These are phyloP conservation scores for Stigmatopora nigra DNA, from an alignment of 2,113 vertebrate genomes.

Conservation along the genomic window DNA sequence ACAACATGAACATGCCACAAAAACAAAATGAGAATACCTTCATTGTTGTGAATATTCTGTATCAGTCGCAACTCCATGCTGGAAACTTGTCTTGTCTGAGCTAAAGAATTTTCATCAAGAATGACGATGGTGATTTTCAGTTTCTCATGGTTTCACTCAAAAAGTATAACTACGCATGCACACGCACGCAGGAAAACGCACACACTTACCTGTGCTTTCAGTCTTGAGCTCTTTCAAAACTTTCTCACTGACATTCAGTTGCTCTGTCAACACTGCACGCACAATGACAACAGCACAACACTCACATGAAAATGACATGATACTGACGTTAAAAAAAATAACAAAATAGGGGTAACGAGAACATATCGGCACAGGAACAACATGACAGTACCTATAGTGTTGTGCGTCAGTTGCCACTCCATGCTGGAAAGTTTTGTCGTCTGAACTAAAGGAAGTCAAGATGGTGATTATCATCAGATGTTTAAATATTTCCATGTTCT, in stretches of 20 bases:
- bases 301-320: not conserved
- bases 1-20: not conserved
- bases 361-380: not conserved
- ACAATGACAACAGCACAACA: not conserved
- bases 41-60: not conserved
- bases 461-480: not conserved
- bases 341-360: not conserved
- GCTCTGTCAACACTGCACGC: slow-evolving; percentile 16
- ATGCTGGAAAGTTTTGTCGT: not conserved
- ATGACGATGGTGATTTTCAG: not conserved
- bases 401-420: too few relatives aligned
- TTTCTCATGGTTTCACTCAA: not conserved
- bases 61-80: not conserved
- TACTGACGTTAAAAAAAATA: too few relatives aligned
- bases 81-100: not conserved
- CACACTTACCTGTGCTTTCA: not conserved
- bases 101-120: not conserved
- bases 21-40: not conserved
- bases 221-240: slow-evolving; percentile 15
- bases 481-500: not conserved
- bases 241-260: slow-evolving; percentile 14
- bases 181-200: too few relatives aligned
- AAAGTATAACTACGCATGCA: too few relatives aligned
- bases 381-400: too few relatives aligned
- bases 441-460: not conserved